phyloP scores from a whole-genome alignment of 2,888 invertebrate genomes.

The Cylindroiulus punctatus region DNA sequence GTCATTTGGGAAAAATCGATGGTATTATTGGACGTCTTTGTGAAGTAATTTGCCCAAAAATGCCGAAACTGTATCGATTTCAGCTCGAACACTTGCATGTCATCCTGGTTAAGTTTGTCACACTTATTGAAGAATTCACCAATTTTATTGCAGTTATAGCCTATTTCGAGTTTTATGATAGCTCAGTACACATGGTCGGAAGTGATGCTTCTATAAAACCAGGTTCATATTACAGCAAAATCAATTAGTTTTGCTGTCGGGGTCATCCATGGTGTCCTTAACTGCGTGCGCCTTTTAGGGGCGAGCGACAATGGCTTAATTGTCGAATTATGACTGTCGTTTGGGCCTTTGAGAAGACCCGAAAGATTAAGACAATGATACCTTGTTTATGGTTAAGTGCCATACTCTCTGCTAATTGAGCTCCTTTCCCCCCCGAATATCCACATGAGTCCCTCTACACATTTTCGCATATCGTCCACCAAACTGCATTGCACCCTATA shows the following conservation, averaged over 20 bases:
- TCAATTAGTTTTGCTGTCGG: background rate
- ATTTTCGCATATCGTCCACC: background rate
- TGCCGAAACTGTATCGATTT: background rate
- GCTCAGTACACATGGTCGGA: background rate
- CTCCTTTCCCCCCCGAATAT: background rate
- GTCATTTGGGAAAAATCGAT: background rate
- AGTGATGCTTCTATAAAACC: slow-evolving; percentile 5
- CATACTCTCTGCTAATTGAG: slow-evolving; percentile 34
- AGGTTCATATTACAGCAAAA: background rate
- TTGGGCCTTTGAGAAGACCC: slow-evolving; percentile 24
- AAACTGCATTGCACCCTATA: too few relatives aligned
- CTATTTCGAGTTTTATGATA: background rate
- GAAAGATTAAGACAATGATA: slow-evolving; percentile 36
- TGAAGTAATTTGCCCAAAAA: background rate
- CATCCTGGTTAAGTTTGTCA: background rate
- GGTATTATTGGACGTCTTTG: too few relatives aligned
- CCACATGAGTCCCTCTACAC: background rate
- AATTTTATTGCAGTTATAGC: background rate
- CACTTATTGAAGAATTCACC: background rate
- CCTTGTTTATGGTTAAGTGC: slow-evolving; percentile 25
- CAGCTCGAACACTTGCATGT: background rate
- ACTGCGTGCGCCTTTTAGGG: background rate
- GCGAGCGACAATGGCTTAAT: slow-evolving; percentile 19
- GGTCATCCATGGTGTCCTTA: background rate
- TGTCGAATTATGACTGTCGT: slow-evolving; percentile 33